phyloP scores from a whole-genome alignment of 2,113 vertebrate species.

The Neodon shergylaensis region DNA sequence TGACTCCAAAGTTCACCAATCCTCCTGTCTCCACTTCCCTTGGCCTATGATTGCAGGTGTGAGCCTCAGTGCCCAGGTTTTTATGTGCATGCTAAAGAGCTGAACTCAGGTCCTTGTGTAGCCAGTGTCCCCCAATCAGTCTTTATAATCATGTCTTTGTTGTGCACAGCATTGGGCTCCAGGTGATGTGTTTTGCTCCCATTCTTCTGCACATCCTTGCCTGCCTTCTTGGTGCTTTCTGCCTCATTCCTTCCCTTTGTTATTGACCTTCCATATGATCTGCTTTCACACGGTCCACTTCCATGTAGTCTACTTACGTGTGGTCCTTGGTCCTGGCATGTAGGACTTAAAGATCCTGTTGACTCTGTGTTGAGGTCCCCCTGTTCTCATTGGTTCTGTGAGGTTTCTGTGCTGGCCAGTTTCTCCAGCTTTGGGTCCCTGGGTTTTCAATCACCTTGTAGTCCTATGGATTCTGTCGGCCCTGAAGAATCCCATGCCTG shows the following conservation, averaged over 20 bases:
- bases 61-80: too few species aligned
- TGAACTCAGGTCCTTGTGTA: neutral
- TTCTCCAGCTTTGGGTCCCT: neutral
- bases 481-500: too few species aligned
- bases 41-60: neutral
- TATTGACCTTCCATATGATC: neutral
- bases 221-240: neutral
- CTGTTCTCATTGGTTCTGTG: neutral
- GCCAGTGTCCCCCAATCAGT: neutral
- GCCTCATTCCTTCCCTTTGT: neutral
- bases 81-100: neutral
- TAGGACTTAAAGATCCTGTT: accelerated
- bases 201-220: too few species aligned
- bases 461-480: too few species aligned
- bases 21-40: neutral
- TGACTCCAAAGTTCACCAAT: neutral
- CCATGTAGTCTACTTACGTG: accelerated
- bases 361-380: neutral
- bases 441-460: too few species aligned
- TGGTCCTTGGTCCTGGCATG: neutral
- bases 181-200: too few species aligned
- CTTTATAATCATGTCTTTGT: neutral
- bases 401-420: neutral
- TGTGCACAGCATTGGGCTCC: neutral
- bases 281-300: neutral